Conservation (phyloP, 2,888 invertebrate species). For the Lamellibrachia columna region DNA sequence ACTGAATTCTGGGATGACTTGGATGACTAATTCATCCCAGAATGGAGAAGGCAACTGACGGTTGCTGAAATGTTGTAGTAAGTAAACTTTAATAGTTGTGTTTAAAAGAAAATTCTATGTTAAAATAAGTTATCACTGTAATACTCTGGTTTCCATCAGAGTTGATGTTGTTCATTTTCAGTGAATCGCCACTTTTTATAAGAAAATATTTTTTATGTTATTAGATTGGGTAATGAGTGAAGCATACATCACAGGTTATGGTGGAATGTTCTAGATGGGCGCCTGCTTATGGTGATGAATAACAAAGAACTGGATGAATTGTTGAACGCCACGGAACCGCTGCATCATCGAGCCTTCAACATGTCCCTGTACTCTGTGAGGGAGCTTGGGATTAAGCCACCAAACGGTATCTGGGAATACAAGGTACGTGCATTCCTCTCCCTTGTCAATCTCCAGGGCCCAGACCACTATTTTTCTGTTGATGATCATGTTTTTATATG, state of each 20-base stretch:
- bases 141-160: no score
- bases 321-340: neutral
- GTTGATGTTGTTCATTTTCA: no score
- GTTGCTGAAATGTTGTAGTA: no score
- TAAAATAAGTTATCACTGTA: no score
- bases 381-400: conserved; percentile 17
- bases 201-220: no score
- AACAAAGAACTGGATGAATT: conserved; percentile 14
- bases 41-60: no score
- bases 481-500: neutral
- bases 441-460: neutral
- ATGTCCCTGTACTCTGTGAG: conserved; percentile 19
- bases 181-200: no score
- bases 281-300: conserved; percentile 23
- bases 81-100: no score
- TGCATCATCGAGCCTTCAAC: conserved; percentile 21
- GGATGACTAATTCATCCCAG: no score
- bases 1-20: no score
- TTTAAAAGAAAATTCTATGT: no score
- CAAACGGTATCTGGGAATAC: conserved; percentile 22
- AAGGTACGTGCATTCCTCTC: neutral
- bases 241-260: neutral
- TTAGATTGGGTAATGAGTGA: no score
- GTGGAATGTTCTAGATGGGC: neutral
- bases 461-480: neutral